Evolutionary conservation across 1,140 invertebrate genomes (phyloP), one percentile per base, ranked within the genome.

Genomic region (Panonychus citri): DNA sequence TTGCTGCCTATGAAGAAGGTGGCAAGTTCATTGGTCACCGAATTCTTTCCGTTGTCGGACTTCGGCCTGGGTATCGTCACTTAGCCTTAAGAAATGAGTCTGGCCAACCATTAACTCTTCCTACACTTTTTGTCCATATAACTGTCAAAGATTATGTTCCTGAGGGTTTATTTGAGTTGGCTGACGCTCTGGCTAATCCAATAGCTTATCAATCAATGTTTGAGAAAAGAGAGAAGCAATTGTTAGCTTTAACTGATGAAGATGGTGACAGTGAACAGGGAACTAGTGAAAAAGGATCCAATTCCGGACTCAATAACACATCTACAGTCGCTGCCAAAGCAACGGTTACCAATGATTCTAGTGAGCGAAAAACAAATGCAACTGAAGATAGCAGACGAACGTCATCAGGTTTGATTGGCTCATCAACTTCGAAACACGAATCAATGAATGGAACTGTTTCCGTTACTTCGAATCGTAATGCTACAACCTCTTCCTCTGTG

Each of bases 101-200:
- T n/a, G 91, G 93, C 24, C 88, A 96, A 66, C 86, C 93, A 2
- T 72, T 95, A 48, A 80, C 82, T 3, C 67, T 93, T 53, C 82
- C 88, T 5, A 85, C 84, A 27, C 71, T 99, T 17, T 91, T 98
- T 69, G 77, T 96, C 27, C 79, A 86, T 61, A 83, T 98, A 28
- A 79, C 84, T 28, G 84, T 97, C 15, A 95, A 94, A 64, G 87
- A 91, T 67, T 99, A 97, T 68, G 90, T 99, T 28, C 94, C 94
- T 1, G 88, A 97, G 68, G 86, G 79, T 60, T 75, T 85, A 51
- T 85, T 82, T 58, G 88, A 91, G 65, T 81, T 97, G 67, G 94
- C 94, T 3, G 90, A 96, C 69, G 91, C 91, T 4, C 69, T 98
- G 56, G 89, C 89, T 12, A 96, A 96, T 73, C 94, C 93, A 0